Conservation (phyloP, 2,888 invertebrate genomes). For the Cheilosia vernalis region DNA sequence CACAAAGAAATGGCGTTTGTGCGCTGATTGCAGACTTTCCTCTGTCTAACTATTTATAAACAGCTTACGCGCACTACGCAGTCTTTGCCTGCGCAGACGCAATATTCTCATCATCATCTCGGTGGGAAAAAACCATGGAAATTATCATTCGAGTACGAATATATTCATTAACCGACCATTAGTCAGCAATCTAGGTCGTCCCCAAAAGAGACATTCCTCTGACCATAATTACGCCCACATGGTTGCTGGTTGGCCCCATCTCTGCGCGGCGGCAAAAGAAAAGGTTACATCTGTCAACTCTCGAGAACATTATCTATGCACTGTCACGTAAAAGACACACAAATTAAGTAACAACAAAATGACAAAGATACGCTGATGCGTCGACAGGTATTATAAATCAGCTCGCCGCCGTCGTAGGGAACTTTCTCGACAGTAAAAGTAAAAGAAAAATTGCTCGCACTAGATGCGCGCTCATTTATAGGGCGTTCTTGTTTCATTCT, state of each 20-base stretch:
- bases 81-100: constrained; percentile 26
- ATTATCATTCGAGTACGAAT: constrained; percentile 43
- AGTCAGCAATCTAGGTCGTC: constrained; percentile 53
- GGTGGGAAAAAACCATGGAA: neutral
- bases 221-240: constrained; percentile 45
- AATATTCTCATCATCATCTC: neutral
- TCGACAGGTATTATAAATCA: neutral
- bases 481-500: constrained; percentile 15
- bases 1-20: constrained; percentile 22
- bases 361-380: constrained; percentile 7
- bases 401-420: neutral
- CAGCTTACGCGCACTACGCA: constrained; percentile 35
- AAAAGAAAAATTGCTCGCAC: constrained; percentile 24
- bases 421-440: constrained; percentile 45
- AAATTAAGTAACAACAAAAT: constrained; percentile 31
- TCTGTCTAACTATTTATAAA: constrained; percentile 36
- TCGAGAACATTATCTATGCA: constrained; percentile 7
- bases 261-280: neutral
- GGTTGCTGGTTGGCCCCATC: neutral
- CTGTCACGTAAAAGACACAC: constrained; percentile 30
- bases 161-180: constrained; percentile 43
- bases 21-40: neutral
- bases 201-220: neutral
- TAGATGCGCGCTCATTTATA: neutral
- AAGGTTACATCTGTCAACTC: constrained; percentile 25